Percentiles rank a stretch among this genome's conserved stretches.
Conservation (phyloP, 2,113 vertebrate species). For the Sorex fumeus region DNA sequence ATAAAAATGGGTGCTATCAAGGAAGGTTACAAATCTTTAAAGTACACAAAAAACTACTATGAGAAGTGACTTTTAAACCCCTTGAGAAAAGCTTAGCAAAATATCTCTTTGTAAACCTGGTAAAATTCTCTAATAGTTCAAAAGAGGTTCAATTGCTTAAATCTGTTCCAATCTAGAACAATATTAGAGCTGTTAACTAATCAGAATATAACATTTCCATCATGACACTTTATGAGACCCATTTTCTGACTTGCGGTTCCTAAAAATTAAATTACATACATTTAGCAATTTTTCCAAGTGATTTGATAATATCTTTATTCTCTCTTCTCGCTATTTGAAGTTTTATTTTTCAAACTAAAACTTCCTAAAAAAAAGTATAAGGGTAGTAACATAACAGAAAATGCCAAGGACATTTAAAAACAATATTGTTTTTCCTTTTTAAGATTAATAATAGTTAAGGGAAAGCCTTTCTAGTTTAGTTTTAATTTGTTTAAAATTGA, state of each 20-base stretch:
- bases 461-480: not conserved
- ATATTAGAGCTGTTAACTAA: slow-evolving; percentile 74
- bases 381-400: not conserved
- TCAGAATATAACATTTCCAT: slow-evolving; percentile 73
- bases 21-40: fast-evolving
- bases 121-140: slow-evolving; percentile 47
- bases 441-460: not conserved
- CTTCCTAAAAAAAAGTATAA: not conserved
- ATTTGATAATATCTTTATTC: slow-evolving; percentile 61
- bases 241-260: slow-evolving; percentile 72
- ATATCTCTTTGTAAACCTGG: slow-evolving; percentile 14
- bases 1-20: not conserved
- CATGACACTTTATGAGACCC: slow-evolving; percentile 70
- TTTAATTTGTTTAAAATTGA: not conserved
- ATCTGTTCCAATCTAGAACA: slow-evolving; percentile 61
- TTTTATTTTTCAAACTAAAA: slow-evolving; percentile 52
- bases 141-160: slow-evolving; percentile 57
- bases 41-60: not conserved
- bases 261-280: slow-evolving; percentile 76
- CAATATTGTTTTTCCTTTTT: not conserved
- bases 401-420: not conserved
- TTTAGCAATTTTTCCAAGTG: slow-evolving; percentile 78
- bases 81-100: not conserved
- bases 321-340: slow-evolving; percentile 57
- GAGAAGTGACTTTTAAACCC: slow-evolving; percentile 16